Percentiles rank a stretch among this genome's conserved stretches.
These are phyloP conservation scores for Mormyrus lacerda DNA, from an alignment of 2,113 vertebrate species.

Conservation along the genomic window DNA sequence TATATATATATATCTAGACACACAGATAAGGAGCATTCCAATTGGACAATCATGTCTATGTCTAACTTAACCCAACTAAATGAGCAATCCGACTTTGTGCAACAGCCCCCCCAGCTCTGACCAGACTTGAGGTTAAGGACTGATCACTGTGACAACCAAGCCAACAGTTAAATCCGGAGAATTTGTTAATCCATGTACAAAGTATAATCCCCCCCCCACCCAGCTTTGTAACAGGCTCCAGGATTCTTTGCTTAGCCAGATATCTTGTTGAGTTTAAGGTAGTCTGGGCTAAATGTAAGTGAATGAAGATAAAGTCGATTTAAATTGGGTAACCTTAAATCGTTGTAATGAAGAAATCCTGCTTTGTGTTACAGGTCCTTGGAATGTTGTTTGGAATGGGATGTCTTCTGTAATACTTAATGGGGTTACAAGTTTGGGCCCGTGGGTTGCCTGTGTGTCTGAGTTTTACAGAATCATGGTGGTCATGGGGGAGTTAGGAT, in stretches of 20 bases:
- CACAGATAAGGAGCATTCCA: too few relatives aligned
- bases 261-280: background rate
- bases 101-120: background rate
- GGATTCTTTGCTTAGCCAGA: background rate
- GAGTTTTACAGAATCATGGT: background rate
- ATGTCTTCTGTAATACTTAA: background rate
- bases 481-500: background rate
- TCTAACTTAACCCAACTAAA: too few relatives aligned
- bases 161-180: background rate
- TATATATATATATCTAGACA: too few relatives aligned
- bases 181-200: background rate
- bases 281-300: background rate
- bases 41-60: too few relatives aligned
- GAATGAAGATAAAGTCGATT: background rate
- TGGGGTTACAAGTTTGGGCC: background rate
- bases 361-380: background rate
- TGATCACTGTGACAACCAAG: background rate
- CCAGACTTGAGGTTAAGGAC: background rate
- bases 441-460: background rate
- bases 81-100: too few relatives aligned
- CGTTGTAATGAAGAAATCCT: background rate
- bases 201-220: background rate
- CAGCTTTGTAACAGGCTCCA: background rate
- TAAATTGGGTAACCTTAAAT: background rate
- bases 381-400: background rate